Evolutionary conservation across 2,888 invertebrate species (phyloP).

Genomic region (Megamerina dolium): DNA sequence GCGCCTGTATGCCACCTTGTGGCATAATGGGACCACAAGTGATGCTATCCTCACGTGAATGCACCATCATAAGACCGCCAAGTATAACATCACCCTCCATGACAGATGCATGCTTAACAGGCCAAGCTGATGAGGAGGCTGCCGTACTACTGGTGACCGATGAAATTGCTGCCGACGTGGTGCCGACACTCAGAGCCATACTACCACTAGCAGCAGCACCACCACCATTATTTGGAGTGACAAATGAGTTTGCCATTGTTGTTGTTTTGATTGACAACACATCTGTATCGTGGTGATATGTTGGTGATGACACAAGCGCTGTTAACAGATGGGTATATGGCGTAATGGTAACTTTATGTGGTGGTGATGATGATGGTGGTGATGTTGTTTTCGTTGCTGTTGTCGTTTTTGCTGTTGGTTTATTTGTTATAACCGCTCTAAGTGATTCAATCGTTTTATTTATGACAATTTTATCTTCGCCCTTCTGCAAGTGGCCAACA

Average conservation of each 20-base stretch:
- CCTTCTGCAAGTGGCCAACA: too few species aligned
- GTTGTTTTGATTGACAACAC: not conserved
- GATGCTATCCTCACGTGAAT: constrained; percentile 79
- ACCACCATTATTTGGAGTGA: too few species aligned
- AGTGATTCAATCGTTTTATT: too few species aligned
- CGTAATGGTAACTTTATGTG: constrained; percentile 6
- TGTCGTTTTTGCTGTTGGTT: too few species aligned
- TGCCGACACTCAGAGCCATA: not conserved
- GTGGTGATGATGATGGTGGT: constrained; percentile 7
- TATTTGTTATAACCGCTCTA: too few species aligned
- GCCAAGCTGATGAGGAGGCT: constrained; percentile 55
- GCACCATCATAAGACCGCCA: constrained; percentile 93
- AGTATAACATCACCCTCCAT: constrained; percentile 83
- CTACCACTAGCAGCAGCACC: too few species aligned
- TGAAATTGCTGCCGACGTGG: not conserved
- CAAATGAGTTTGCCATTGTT: too few species aligned
- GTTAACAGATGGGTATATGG: constrained; percentile 3
- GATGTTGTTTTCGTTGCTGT: too few species aligned
- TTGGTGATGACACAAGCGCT: not conserved
- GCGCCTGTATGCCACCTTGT: constrained; percentile 81
- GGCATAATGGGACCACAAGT: constrained; percentile 93
- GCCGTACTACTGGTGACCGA: constrained; percentile 15
- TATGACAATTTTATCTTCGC: too few species aligned
- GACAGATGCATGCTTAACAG: constrained; percentile 78
- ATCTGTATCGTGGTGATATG: not conserved